Evolutionary conservation across 2,113 vertebrate genomes (phyloP), one percentile per base, ranked within the genome.

Genomic region (Picathartes gymnocephalus): DNA sequence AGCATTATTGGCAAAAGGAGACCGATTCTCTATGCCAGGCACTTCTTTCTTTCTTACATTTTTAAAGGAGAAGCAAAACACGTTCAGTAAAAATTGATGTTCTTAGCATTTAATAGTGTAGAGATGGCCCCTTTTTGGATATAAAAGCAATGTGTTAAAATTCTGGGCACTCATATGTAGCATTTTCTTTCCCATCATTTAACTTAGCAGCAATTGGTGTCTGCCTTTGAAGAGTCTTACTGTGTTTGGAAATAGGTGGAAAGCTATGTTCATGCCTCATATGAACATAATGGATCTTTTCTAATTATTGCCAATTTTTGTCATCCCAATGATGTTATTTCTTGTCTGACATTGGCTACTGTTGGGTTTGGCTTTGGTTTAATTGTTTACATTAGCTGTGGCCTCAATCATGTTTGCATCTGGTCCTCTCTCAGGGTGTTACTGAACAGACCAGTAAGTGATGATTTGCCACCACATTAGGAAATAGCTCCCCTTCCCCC

Each of bases 1-100:
- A 90, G 95, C 92, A 93, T 85, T 94, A 95, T 77, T 94, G 93
- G 73, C 73, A 91, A 79, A 57, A 93, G 91, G 74, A 96, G 90
- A 94, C 82, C 50, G 93, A 85, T 91, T 96, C 69, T 96, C 35
- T 80, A 51, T 88, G 89, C 81, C 39, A 68, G 56, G 16, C 21
- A 35, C 53, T 78, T 91, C 42, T 85, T 87, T 68, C 72, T 70
- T 88, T 68, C 45, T 45, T 86, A 61, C 42, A 65, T 92, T 91
- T 95, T 93, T 91, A 58, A 65, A 94, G 56, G 72, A 86, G 66
- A 89, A 90, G 62, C 88, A 91, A 96, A 97, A 84, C 19, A 42
- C 2, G 0, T 92, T 88, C 58, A 69, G 42, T 90, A 95, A 93
- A 89, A 92, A 79, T 30, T 92, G 8, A 92, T 93, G 44, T 72